Base-by-base conservation (phyloP, 2,797 vertebrate genomes). In the Nannoperca obscura region DNA sequence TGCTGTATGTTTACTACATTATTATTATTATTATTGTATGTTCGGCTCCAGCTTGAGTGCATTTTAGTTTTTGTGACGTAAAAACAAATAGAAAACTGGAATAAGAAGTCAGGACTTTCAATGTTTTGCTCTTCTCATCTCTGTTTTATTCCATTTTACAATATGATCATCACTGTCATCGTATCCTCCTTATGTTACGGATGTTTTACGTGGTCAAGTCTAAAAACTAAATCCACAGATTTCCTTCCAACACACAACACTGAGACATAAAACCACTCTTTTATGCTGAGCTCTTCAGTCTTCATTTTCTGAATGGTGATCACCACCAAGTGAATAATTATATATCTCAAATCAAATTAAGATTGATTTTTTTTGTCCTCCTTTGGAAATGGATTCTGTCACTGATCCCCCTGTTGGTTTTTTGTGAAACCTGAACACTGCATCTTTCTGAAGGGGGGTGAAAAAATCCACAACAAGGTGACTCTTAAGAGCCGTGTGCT, bases 401-500 rank as follows among this genome's bases (percentile, higher is more conserved):
- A 83, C 88, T 80, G 87, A 88, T 86, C 86, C 72, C 1, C 53
- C 80, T 58, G 75, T 89, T 27, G 24, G 24, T 1, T 32, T 32
- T 89, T 86, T 44, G 84, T 84, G 84, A 88, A 91, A 87, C 76
- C 72, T 44, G 71, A 92, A 88, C 74, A 86, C 71, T 58, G 82
- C 84, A 83, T 82, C 86, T 88, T 88, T 85, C 69, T 75, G 74
- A 71, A 24, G 62, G 65, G 73, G 74, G 66, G 67, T 66, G 63
- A 78, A 86, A 82, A 86, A 86, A 85, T 63, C 80, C 82, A 76
- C 78, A 91, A 91, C 87, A 91, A 89, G 90, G 91, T 92, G 88
- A 92, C 89, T 89, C 84, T 78, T 82, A 70, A 81, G 87, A 85
- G 74, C 65, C 20, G 47, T 46, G 74, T 12, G 83, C 57, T 40